Evolutionary conservation across 2,797 vertebrate species (phyloP).

Genomic region (Tarsius wallacei): DNA sequence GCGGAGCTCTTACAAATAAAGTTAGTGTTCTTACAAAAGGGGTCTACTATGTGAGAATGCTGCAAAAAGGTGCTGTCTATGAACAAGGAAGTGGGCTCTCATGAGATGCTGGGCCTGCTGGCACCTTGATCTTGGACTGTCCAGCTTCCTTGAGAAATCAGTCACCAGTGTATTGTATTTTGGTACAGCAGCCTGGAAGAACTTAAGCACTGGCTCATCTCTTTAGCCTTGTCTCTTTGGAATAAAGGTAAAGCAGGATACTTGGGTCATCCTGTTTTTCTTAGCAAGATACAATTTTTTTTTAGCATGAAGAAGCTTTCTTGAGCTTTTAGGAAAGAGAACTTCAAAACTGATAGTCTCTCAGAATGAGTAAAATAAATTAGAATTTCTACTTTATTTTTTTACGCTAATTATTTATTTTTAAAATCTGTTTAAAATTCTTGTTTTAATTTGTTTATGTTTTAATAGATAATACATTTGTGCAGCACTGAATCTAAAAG

Average conservation of each 20-base stretch:
- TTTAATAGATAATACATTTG: neutral
- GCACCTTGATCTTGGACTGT: neutral
- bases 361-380: constrained; percentile 38
- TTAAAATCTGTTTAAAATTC: neutral
- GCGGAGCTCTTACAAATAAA: neutral
- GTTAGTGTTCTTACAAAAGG: neutral
- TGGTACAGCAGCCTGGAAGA: neutral
- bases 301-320: neutral
- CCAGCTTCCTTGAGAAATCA: neutral
- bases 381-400: constrained; percentile 8
- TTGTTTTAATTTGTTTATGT: constrained; percentile 12
- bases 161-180: neutral
- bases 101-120: neutral
- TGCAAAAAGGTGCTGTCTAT: neutral
- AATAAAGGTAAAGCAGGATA: neutral
- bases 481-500: neutral
- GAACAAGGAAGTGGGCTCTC: neutral
- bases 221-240: constrained; percentile 19
- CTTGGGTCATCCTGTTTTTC: neutral
- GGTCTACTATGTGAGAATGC: neutral
- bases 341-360: neutral
- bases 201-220: neutral
- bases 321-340: constrained; percentile 27
- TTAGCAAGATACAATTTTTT: neutral
- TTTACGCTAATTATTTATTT: constrained; percentile 11